Evolutionary conservation across 2,797 vertebrate genomes (phyloP), one percentile per base, ranked within the genome.

Genomic region (Hafferia zeledoni): DNA sequence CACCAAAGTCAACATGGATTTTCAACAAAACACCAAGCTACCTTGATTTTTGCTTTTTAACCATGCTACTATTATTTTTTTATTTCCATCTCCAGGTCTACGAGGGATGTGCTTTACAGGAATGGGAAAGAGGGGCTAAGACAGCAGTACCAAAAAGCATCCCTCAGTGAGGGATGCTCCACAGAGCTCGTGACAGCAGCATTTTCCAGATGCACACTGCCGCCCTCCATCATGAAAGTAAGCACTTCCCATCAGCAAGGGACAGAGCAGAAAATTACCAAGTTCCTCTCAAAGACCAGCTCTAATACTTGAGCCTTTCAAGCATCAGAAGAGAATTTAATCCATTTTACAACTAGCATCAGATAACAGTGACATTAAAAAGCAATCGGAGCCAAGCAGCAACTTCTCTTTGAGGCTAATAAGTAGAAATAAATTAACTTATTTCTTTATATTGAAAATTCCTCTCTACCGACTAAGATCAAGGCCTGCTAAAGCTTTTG

Each of bases 401-500:
- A 68, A 81, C 89, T 94, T 72, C 71, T 91, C 92, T 96, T 91
- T 65, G 91, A 93, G 87, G 63, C 55, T 87, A 72, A 49, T 50
- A 87, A 53, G 82, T 46, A 86, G 94, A 92, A 96, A 94, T 89
- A 96, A 94, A 95, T 96, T 95, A 97, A 93, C 89, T 43, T 46
- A 83, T 86, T 91, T 70, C 92, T 94, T 79, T 49, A 63, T 68
- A 75, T 35, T 70, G 35, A 90, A 88, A 95, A 90, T 53, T 90
- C 61, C 69, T 92, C 67, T 90, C 59, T 67, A 35, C 0, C 0
- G 67, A 52, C 87, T 50, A 39, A 91, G 74, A 90, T 84, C 63
- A 85, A 96, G 76, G 79, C 61, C 4, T 10, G 22, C 47, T 65
- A 57, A 83, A 76, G 87, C 87, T 88, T 92, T 76, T 90, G 91